Conservation (phyloP, 2,888 invertebrate genomes). For the Scaptomyza cyrtandrae region DNA sequence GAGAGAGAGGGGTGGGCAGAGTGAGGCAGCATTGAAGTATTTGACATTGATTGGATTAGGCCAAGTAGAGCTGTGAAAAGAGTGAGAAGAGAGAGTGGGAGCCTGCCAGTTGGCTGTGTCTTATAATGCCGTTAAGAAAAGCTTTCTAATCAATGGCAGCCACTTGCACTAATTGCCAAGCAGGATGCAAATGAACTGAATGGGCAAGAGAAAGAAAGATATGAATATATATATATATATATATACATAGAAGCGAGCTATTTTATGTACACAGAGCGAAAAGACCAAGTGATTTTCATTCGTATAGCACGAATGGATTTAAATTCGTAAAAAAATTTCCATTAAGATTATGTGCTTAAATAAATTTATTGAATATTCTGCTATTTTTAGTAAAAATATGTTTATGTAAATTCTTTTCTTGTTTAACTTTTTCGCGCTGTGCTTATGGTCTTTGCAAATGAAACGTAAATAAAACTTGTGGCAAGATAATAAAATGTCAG, state of each 20-base stretch:
- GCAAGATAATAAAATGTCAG: conserved; percentile 39
- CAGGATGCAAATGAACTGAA: conserved; percentile 41
- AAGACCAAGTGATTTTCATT: no score
- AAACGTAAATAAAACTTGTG: conserved; percentile 38
- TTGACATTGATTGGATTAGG: conserved; percentile 66
- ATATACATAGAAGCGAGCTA: background rate
- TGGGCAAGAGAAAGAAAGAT: conserved; percentile 6
- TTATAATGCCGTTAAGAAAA: conserved; percentile 30
- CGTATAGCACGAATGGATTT: no score
- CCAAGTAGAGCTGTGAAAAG: conserved; percentile 17
- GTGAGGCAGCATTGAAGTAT: conserved; percentile 35
- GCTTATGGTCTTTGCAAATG: conserved; percentile 3
- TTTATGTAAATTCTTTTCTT: no score
- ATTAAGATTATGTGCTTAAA: no score
- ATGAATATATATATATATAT: background rate
- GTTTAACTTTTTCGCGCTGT: conserved; percentile 1
- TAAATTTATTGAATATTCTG: no score
- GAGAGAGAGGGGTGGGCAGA: background rate
- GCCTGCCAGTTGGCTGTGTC: background rate
- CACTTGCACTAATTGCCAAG: conserved; percentile 55
- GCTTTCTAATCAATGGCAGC: conserved; percentile 54
- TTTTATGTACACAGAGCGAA: background rate
- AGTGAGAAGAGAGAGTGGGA: conserved; percentile 3
- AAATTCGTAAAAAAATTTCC: no score
- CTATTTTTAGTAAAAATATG: no score